Evolutionary conservation across 35 echinoderm and acorn worm genomes (phyloP).

Genomic region (Strongylocentrotus purpuratus): DNA sequence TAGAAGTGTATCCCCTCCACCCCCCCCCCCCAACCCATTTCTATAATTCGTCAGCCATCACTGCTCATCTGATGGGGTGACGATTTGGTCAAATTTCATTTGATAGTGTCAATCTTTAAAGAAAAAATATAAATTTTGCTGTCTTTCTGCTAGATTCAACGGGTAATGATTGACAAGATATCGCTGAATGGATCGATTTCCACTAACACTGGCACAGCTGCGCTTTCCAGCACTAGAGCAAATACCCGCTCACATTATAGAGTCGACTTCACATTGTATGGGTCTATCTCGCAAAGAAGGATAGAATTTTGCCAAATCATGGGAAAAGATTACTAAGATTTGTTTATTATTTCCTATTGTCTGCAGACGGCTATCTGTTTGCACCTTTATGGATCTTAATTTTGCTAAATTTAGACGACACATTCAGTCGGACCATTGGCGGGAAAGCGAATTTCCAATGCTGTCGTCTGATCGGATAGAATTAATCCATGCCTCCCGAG

Average conservation of each 20-base stretch:
- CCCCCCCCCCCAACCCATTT: no score
- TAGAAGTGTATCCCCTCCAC: no score
- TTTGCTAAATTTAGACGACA: constrained; percentile 26
- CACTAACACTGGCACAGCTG: background rate
- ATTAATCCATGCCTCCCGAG: background rate
- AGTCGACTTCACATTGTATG: background rate
- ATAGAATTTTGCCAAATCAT: constrained; percentile 29
- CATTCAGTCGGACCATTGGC: background rate
- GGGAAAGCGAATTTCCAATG: background rate
- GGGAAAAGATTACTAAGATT: constrained; percentile 28
- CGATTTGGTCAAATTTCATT: background rate
- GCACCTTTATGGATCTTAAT: constrained; percentile 27
- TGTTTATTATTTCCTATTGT: constrained; percentile 40
- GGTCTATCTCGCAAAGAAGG: background rate
- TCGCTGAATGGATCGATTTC: background rate
- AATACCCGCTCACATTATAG: background rate
- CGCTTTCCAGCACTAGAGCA: background rate
- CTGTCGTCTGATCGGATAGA: background rate
- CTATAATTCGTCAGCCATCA: background rate
- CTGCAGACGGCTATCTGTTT: constrained; percentile 34
- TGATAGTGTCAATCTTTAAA: background rate
- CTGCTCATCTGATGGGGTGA: background rate
- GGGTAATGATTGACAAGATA: background rate
- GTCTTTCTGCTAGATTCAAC: background rate
- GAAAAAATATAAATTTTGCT: background rate